phyloP scores from a whole-genome alignment of 2,113 vertebrate genomes.

The Cricetomys ansorgei region DNA sequence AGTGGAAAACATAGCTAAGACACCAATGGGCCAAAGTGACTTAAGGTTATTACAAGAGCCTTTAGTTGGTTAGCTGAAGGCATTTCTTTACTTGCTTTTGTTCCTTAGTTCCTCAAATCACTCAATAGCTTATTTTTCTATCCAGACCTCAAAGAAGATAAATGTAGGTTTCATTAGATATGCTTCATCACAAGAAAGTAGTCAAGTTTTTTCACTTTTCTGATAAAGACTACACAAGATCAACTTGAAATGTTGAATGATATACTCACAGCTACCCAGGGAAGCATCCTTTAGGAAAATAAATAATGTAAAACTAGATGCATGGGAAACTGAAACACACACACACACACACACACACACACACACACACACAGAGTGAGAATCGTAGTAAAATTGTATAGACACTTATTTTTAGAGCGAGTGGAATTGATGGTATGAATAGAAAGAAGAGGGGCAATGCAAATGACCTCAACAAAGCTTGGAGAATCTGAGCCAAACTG shows the following conservation, averaged over 20 bases:
- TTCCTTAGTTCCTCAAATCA: neutral
- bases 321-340: neutral
- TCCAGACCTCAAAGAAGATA: neutral
- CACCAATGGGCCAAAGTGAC: neutral
- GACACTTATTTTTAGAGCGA: neutral
- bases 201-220: neutral
- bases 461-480: neutral
- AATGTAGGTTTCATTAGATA: neutral
- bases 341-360: neutral
- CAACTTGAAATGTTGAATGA: conserved; percentile 33
- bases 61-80: neutral
- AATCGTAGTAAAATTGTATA: conserved; percentile 26
- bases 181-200: neutral
- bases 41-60: neutral
- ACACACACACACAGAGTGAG: neutral
- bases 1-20: neutral
- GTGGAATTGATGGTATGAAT: neutral
- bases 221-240: neutral
- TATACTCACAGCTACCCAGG: conserved; percentile 45
- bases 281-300: neutral
- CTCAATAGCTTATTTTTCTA: neutral
- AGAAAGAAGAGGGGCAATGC: neutral
- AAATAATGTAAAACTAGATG: conserved; percentile 24
- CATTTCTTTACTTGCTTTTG: neutral
- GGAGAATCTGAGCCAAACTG: neutral